Conservation (phyloP, 1,140 invertebrate species). For the Hycleus cichorii region DNA sequence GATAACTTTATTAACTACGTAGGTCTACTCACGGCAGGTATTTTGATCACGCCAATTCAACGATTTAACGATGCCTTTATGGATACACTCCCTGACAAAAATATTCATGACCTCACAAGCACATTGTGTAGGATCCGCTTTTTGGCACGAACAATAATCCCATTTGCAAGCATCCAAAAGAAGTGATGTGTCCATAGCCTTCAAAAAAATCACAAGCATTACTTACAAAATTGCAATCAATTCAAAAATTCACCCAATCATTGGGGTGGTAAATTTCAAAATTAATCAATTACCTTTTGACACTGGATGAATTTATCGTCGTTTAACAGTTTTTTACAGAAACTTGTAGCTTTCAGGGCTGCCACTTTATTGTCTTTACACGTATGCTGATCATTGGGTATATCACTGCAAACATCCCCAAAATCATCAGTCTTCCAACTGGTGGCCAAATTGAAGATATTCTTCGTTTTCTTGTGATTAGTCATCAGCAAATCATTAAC, state of each 20-base stretch:
- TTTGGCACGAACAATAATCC: slow-evolving; percentile 68
- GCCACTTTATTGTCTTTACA: slow-evolving; percentile 38
- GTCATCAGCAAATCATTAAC: slow-evolving; percentile 62
- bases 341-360: slow-evolving; percentile 45
- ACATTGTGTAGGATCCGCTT: slow-evolving; percentile 52
- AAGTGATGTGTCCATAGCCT: slow-evolving; percentile 49
- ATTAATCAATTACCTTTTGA: slow-evolving; percentile 43
- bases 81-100: slow-evolving; percentile 66
- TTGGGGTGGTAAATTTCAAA: too few relatives aligned
- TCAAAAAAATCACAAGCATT: slow-evolving; percentile 17
- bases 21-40: slow-evolving; percentile 63
- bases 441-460: slow-evolving; percentile 49
- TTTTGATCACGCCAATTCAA: slow-evolving; percentile 64
- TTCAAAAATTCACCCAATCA: neutral
- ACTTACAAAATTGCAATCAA: neutral
- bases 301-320: slow-evolving; percentile 59
- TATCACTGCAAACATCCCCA: slow-evolving; percentile 55
- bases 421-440: slow-evolving; percentile 60
- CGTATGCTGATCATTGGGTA: slow-evolving; percentile 44
- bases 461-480: slow-evolving; percentile 46
- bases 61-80: slow-evolving; percentile 54
- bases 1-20: too few relatives aligned
- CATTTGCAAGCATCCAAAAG: slow-evolving; percentile 61
- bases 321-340: slow-evolving; percentile 55
- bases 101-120: slow-evolving; percentile 69